These are phyloP conservation scores for Ceyx erithaca DNA, from an alignment of 2,797 vertebrate genomes.

Conservation along the genomic window DNA sequence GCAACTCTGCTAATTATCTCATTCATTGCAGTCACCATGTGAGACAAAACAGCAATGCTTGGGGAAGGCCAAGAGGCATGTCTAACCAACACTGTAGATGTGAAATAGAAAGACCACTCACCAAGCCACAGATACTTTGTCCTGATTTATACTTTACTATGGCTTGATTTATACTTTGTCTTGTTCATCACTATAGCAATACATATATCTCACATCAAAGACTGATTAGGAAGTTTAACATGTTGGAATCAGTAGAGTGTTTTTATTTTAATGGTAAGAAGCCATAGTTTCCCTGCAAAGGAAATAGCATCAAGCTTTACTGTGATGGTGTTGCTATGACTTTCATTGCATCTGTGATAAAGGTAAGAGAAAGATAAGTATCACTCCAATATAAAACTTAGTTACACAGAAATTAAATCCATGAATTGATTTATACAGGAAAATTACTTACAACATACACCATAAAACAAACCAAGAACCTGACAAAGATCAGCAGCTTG, in stretches of 20 bases:
- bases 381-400: background rate
- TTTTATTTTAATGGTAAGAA: background rate
- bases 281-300: background rate
- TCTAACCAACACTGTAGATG: background rate
- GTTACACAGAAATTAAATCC: background rate
- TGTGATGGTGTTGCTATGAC: background rate
- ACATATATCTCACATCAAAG: background rate
- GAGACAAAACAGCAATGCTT: background rate
- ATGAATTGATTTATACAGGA: background rate
- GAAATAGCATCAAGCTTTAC: conserved; percentile 12
- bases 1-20: background rate
- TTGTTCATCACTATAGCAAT: background rate
- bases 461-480: background rate
- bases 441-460: background rate
- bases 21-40: background rate
- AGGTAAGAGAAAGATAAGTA: background rate
- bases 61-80: background rate
- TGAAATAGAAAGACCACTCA: background rate
- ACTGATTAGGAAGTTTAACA: background rate
- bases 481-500: background rate
- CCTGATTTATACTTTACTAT: background rate
- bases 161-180: background rate
- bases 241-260: background rate
- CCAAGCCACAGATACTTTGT: background rate
- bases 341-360: conserved; percentile 40